These are phyloP conservation scores for Salarias fasciatus DNA, from an alignment of 2,797 vertebrate genomes.

Conservation along the genomic window DNA sequence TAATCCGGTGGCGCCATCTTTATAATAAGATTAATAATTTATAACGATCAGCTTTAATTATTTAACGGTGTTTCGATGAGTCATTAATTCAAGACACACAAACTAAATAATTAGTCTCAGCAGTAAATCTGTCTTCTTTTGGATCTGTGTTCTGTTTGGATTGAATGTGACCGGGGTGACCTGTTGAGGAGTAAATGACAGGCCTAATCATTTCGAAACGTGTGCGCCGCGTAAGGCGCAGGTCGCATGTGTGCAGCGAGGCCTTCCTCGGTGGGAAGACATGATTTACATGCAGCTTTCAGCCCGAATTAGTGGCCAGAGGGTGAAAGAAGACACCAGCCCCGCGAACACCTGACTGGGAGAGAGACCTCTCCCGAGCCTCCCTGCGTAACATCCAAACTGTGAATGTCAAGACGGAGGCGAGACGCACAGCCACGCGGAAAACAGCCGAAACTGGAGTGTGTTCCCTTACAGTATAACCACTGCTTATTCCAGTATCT, in stretches of 20 bases:
- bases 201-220: constrained; percentile 30
- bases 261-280: constrained; percentile 56
- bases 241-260: constrained; percentile 29
- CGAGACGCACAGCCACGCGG: constrained; percentile 23
- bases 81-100: background rate
- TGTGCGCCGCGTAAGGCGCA: constrained; percentile 39
- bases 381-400: constrained; percentile 40
- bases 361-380: constrained; percentile 48
- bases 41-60: background rate
- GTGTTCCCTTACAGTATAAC: background rate
- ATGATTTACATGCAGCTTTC: constrained; percentile 80
- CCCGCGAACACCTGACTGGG: constrained; percentile 69
- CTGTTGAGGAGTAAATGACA: constrained; percentile 37
- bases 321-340: constrained; percentile 82
- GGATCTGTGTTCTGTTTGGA: constrained; percentile 8
- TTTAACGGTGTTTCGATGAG: constrained; percentile 28
- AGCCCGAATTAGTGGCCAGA: constrained; percentile 77
- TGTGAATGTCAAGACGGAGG: constrained; percentile 44
- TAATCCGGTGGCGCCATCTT: constrained; percentile 11
- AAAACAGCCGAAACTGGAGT: constrained; percentile 22
- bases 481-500: background rate
- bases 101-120: too few relatives aligned
- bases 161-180: constrained; percentile 9
- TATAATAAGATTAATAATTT: constrained; percentile 17
- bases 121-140: too few relatives aligned